Conservation (phyloP, 2,113 vertebrate species). For the Psophia crepitans region DNA sequence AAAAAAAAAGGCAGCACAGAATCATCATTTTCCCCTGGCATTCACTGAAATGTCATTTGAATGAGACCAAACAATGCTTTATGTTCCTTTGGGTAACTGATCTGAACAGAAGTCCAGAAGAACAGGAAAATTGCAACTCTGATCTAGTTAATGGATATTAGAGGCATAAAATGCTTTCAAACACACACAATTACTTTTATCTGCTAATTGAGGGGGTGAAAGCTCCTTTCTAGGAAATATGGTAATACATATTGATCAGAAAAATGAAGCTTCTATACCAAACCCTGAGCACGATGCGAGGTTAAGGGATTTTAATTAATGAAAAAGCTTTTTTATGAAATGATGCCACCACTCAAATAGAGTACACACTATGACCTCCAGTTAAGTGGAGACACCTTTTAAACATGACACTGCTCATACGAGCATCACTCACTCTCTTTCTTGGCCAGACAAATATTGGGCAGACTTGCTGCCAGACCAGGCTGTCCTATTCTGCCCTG, state of each 20-base stretch:
- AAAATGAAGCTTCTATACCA: slow-evolving; percentile 42
- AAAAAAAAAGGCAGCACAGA: background rate
- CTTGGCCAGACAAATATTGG: background rate
- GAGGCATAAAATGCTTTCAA: slow-evolving; percentile 37
- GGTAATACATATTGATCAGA: slow-evolving; percentile 62
- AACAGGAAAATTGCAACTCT: slow-evolving; percentile 4
- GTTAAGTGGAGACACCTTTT: slow-evolving; percentile 2
- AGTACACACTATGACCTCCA: background rate
- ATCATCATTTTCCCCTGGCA: background rate
- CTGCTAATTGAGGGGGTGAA: slow-evolving; percentile 35
- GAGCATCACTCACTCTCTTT: background rate
- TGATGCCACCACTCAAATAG: background rate
- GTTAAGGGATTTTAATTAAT: slow-evolving; percentile 67
- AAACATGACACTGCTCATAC: background rate
- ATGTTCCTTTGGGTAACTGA: background rate
- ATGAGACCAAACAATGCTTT: background rate
- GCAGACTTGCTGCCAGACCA: background rate
- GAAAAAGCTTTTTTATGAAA: slow-evolving; percentile 63
- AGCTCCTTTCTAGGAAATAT: slow-evolving; percentile 63
- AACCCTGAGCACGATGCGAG: slow-evolving; percentile 8
- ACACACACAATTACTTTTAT: slow-evolving; percentile 21
- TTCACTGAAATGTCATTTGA: slow-evolving; percentile 23
- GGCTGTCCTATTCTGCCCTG: background rate
- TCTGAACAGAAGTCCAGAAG: background rate
- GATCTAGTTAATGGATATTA: slow-evolving; percentile 35